Base-by-base conservation (phyloP, 2,797 vertebrate species). In the Hydrocynus forskahlii region DNA sequence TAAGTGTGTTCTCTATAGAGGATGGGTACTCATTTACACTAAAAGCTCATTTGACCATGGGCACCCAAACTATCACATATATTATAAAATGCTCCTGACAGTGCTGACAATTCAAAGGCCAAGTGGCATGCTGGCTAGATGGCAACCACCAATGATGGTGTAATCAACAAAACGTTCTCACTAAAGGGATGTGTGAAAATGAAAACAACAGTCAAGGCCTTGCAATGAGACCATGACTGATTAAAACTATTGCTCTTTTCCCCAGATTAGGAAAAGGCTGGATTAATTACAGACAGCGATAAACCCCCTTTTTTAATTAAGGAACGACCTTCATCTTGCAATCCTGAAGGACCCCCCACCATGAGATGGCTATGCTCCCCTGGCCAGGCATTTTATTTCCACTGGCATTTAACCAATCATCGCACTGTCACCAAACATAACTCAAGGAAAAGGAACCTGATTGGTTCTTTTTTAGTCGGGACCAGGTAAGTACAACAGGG, bases 301-400 rank as follows among this genome's bases (percentile, higher is more conserved):
- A 90, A 92, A 73, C 83, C 86, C 79, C 87, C 85, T 10, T 83
- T 35, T 89, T 90, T 92, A 92, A 92, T 92, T 90, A 92, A 90
- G 87, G 78, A 81, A 55, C 50, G 84, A 86, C 81, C 86, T 86
- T 89, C 86, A 87, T 88, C 87, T 88, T 43, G 76, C 16, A 21
- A 67, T 72, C 64, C 75, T 48, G 68, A 86, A 81, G 69, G 14
- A 59, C 70, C 54, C 57, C 19, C 63, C 54, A 62, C 69, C 72
- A 57, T 21, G 16, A 40, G 59, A 71, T 43, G 66, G 40, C 76
- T 19, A 77, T 7, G 74, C 45, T 78, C 35, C 67, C 19, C 21
- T 50, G 4, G 17, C 12, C 19, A 84, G 60, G 63, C 57, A 62
- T 69, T 75, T 19, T 7, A n/a, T 75, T 75, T 81, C n/a, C 40